Conservation (phyloP, 2,113 vertebrate genomes). For the Pachyramphus minor region DNA sequence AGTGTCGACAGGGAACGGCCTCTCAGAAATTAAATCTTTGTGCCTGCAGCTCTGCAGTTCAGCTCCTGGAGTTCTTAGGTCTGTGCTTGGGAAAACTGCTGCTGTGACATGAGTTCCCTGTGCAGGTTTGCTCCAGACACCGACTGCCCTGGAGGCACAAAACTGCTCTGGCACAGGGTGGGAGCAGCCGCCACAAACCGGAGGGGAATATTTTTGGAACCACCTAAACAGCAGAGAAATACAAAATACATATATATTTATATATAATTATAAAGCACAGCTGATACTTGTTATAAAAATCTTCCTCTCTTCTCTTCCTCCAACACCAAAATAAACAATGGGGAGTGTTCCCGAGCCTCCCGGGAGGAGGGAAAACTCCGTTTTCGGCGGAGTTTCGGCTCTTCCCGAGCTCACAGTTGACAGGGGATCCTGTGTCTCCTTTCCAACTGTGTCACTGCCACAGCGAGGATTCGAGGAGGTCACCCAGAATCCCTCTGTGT, state of each 20-base stretch:
- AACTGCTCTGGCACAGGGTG: not conserved
- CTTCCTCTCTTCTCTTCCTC: not conserved
- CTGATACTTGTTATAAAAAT: not conserved
- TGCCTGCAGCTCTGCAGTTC: not conserved
- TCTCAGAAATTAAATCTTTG: not conserved
- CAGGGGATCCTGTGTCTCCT: not conserved
- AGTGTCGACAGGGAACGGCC: not conserved
- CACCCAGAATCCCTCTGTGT: not conserved
- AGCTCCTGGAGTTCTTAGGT: not conserved
- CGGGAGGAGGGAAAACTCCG: too few species aligned
- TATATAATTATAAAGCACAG: not conserved
- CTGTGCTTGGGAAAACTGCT: not conserved
- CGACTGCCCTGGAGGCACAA: not conserved
- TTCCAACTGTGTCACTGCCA: not conserved
- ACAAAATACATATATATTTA: not conserved
- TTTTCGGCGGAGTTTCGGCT: not conserved
- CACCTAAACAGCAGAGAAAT: not conserved
- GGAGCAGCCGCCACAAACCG: not conserved
- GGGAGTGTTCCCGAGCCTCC: not conserved
- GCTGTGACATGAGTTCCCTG: not conserved
- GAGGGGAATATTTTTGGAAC: not conserved
- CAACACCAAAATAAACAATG: not conserved
- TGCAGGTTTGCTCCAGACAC: not conserved
- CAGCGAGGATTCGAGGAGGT: not conserved
- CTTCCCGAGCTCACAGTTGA: not conserved